A percentile compares a stretch with the other conserved stretches of the same genome.
phyloP scores from a whole-genome alignment of 2,888 invertebrate species.

The Adineta ricciae region DNA sequence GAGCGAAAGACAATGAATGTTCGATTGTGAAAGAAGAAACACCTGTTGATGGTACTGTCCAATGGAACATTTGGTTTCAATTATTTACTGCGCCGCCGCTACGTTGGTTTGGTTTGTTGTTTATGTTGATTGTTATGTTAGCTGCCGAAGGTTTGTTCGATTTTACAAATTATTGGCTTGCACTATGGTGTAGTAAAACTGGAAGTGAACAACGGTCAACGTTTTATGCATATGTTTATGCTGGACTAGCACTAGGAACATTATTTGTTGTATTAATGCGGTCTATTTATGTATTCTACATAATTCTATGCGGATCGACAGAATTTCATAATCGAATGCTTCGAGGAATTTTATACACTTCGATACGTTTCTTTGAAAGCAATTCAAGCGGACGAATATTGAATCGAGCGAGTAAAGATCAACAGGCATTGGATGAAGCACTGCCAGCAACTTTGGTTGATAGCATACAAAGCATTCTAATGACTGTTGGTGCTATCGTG shows the following conservation, averaged over 20 bases:
- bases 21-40: not conserved
- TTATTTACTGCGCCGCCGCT: not conserved
- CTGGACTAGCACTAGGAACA: not conserved
- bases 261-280: not conserved
- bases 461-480: conserved; percentile 56
- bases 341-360: conserved; percentile 22
- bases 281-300: not conserved
- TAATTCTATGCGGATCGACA: conserved; percentile 58
- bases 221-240: not conserved
- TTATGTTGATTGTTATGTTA: not conserved
- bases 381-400: conserved; percentile 60
- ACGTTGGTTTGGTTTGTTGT: not conserved
- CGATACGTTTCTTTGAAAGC: conserved; percentile 5
- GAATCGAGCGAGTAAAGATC: conserved; percentile 74
- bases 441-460: conserved; percentile 51
- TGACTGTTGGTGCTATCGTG: conserved; percentile 57
- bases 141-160: not conserved
- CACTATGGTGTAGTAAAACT: not conserved
- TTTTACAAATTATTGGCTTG: not conserved
- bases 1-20: not conserved
- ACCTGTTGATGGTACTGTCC: not conserved
- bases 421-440: conserved; percentile 59
- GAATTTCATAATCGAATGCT: conserved; percentile 63
- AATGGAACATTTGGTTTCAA: not conserved
- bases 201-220: not conserved